Percentiles rank a stretch among this genome's conserved stretches.
Evolutionary conservation across 2,888 invertebrate genomes (phyloP).

Genomic region (Brenthis ino): DNA sequence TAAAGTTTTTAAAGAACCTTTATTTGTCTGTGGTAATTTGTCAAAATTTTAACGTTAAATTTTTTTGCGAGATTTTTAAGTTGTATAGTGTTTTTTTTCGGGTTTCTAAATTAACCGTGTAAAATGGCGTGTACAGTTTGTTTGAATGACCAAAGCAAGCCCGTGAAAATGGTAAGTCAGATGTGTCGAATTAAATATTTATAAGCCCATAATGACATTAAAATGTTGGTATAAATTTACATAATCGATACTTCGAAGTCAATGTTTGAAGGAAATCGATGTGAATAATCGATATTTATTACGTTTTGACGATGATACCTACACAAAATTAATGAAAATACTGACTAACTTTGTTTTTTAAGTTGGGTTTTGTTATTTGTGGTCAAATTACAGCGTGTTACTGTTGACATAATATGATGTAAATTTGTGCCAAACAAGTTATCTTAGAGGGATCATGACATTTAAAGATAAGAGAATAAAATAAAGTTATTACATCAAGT

Average conservation of each 20-base stretch:
- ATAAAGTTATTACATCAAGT: background rate
- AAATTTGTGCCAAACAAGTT: background rate
- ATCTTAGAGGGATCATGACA: slow-evolving; percentile 9
- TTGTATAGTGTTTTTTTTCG: slow-evolving; percentile 33
- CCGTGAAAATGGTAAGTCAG: slow-evolving; percentile 61
- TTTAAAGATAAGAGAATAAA: slow-evolving; percentile 7
- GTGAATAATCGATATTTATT: background rate
- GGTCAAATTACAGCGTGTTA: too few species aligned
- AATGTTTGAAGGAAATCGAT: too few species aligned
- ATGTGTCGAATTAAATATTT: slow-evolving; percentile 8
- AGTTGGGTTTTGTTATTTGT: too few species aligned
- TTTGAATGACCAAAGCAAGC: slow-evolving; percentile 53
- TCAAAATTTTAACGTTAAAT: slow-evolving; percentile 6
- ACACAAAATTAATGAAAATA: too few species aligned
- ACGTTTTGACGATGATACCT: background rate
- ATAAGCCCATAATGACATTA: background rate
- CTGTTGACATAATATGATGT: background rate
- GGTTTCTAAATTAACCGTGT: slow-evolving; percentile 3
- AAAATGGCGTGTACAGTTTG: slow-evolving; percentile 65
- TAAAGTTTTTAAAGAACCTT: slow-evolving; percentile 12
- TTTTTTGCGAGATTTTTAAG: slow-evolving; percentile 23
- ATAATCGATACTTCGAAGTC: background rate
- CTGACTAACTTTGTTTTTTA: too few species aligned
- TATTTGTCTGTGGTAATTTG: slow-evolving; percentile 17
- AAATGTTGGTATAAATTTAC: background rate